Percentiles rank a stretch among this genome's conserved stretches.
phyloP scores from a whole-genome alignment of 2,797 vertebrate species.

The Macrochelys suwanniensis region DNA sequence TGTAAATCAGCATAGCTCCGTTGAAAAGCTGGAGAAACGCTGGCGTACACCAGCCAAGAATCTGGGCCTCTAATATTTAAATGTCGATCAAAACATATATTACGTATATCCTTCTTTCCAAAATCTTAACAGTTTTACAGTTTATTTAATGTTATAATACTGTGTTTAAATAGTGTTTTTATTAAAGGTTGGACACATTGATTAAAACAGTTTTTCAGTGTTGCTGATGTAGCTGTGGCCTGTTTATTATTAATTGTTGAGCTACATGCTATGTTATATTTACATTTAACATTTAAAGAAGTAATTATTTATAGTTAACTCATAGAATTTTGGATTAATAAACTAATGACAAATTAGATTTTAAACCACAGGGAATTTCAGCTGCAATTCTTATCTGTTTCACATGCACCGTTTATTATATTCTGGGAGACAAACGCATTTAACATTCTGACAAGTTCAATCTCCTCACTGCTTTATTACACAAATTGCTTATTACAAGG shows the following conservation, averaged over 20 bases:
- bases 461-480: conserved; percentile 80
- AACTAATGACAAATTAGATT: conserved; percentile 73
- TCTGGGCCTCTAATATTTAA: background rate
- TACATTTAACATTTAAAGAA: conserved; percentile 36
- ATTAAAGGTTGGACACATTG: background rate
- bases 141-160: background rate
- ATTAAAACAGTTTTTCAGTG: conserved; percentile 28
- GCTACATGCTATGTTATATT: conserved; percentile 17
- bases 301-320: conserved; percentile 42
- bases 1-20: background rate
- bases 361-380: conserved; percentile 63
- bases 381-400: conserved; percentile 56
- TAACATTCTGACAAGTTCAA: conserved; percentile 79
- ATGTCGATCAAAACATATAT: background rate
- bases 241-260: conserved; percentile 23
- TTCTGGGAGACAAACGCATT: conserved; percentile 78
- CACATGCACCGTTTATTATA: conserved; percentile 62
- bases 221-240: background rate
- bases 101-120: background rate
- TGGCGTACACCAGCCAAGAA: background rate
- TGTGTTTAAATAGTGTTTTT: background rate
- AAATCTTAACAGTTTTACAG: background rate
- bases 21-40: background rate
- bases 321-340: conserved; percentile 21
- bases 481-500: conserved; percentile 76